Base-by-base conservation (phyloP, 2,888 invertebrate genomes). In the Eupithecia insigniata region DNA sequence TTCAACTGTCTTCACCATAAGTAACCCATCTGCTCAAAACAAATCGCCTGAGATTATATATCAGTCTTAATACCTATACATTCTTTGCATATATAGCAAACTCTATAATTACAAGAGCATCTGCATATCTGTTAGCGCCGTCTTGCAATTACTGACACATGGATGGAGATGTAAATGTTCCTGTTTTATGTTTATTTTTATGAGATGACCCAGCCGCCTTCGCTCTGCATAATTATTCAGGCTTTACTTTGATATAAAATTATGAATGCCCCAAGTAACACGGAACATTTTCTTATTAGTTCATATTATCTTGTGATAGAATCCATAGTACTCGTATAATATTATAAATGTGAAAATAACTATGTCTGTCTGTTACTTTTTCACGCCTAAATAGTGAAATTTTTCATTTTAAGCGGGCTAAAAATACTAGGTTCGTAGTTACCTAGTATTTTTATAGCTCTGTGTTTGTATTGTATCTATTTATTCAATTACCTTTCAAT, bases 101-200 rank as follows among this genome's bases (percentile, higher is more conserved):
- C 70, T 39, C 65, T 72, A 67, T 70, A 68, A 69, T 70, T 36
- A 87, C 85, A 82, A 88, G 61, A 72, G 88, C 88, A 91, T 92
- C 90, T 92, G 89, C 88, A 89, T 91, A 89, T 92, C 88, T 91
- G 89, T 91, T 88, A 84, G 89, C 89, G 87, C 87, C 84, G 85
- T 80, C 72, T 39, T 78, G 85, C 84, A 83, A 86, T 90, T 86
- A 87, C 83, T 83, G 85, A 89, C 89, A 90, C 89, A 87, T 88
- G 87, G 86, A 84, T 84, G 86, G 79, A 89, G 85, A 85, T 73
- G 72, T 76, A 39, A 76, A 78, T 75, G 69, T 70, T 68, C 36
- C 65, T 87, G 84, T 84, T 80, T 82, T 83, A 84, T 83, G 65
- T 87, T 85, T 82, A 75, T 76, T 79, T 76, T 76, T 75, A 81